Percentiles rank a stretch among this genome's conserved stretches.
These are phyloP conservation scores for Cydia fagiglandana DNA, from an alignment of 1,140 invertebrate species.

Conservation along the genomic window DNA sequence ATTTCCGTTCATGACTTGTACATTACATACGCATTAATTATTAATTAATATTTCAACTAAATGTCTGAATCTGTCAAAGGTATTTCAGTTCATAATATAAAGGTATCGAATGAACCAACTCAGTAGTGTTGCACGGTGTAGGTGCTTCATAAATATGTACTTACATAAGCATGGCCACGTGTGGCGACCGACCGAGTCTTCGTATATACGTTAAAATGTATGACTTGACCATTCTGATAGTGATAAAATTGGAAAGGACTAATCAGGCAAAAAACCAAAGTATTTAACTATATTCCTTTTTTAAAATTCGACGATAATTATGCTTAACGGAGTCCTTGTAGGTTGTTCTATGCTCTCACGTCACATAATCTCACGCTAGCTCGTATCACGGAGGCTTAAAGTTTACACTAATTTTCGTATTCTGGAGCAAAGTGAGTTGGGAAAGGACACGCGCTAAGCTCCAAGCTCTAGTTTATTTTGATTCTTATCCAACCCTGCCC, in stretches of 20 bases:
- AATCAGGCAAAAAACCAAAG: no score
- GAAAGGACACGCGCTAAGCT: neutral
- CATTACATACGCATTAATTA: no score
- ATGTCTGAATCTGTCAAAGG: no score
- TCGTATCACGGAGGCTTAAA: slow-evolving; percentile 26
- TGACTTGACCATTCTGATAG: no score
- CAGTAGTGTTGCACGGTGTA: neutral
- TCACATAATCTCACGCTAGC: neutral
- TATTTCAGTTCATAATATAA: no score
- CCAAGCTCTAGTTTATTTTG: slow-evolving; percentile 6
- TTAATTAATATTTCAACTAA: no score
- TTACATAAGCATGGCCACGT: no score
- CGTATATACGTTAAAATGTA: neutral
- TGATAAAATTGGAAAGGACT: no score
- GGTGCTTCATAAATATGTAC: no score
- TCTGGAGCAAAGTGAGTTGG: slow-evolving; percentile 9
- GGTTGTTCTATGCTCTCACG: neutral
- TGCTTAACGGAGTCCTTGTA: neutral
- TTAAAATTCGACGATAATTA: no score
- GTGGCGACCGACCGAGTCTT: neutral
- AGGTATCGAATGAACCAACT: neutral
- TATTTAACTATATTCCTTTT: no score
- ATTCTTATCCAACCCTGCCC: neutral
- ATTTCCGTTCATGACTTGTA: no score
- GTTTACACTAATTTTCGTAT: slow-evolving; percentile 26